These are phyloP conservation scores for Acipenser oxyrinchus DNA, from an alignment of 2,797 vertebrate genomes.

Conservation along the genomic window DNA sequence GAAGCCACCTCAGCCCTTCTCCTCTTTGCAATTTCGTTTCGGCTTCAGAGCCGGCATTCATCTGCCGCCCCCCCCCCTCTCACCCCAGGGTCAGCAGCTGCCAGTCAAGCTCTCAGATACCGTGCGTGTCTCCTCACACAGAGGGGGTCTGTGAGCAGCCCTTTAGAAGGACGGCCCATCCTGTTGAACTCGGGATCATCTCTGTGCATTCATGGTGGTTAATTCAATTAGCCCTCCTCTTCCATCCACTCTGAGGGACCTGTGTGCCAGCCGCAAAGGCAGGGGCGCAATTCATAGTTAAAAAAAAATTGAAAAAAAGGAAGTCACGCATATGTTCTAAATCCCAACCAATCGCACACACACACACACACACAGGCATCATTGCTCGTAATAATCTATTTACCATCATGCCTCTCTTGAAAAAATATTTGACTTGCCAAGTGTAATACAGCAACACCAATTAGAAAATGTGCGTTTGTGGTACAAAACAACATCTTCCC, in stretches of 20 bases:
- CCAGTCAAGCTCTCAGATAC: slow-evolving; percentile 58
- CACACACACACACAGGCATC: background rate
- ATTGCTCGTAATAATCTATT: no score
- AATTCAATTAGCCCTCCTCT: slow-evolving; percentile 60
- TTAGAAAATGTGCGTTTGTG: no score
- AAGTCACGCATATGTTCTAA: background rate
- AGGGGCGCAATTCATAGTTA: slow-evolving; percentile 5
- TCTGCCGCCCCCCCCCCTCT: slow-evolving; percentile 35
- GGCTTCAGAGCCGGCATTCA: slow-evolving; percentile 46
- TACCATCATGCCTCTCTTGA: no score
- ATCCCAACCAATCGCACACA: background rate
- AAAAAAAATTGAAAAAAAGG: background rate
- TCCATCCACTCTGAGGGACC: slow-evolving; percentile 27
- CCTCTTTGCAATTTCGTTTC: background rate
- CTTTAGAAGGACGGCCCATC: slow-evolving; percentile 45
- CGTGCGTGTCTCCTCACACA: slow-evolving; percentile 49
- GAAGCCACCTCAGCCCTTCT: background rate
- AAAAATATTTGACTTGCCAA: no score
- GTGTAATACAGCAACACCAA: no score
- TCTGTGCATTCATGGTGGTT: slow-evolving; percentile 66
- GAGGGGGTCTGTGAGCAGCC: slow-evolving; percentile 54
- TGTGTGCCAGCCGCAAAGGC: slow-evolving; percentile 28
- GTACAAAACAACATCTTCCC: no score
- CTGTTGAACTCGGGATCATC: slow-evolving; percentile 61
- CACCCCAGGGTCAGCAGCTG: slow-evolving; percentile 54